Conservation (phyloP, 2,888 invertebrate genomes). For the Yponomeuta malinellus region DNA sequence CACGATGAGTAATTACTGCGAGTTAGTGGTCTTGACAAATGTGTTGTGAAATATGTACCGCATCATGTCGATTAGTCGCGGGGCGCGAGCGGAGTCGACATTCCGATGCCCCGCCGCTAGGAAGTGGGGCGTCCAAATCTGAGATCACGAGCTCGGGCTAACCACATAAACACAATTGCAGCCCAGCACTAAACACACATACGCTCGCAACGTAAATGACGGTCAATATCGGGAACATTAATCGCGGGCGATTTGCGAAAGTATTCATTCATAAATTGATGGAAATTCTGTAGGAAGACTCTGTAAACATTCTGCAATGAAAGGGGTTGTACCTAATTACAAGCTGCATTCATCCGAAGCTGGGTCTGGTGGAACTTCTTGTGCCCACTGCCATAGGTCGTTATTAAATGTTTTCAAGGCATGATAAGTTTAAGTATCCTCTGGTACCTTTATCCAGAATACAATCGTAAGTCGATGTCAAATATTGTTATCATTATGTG, state of each 20-base stretch:
- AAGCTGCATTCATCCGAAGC: neutral
- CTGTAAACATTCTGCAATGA: too few relatives aligned
- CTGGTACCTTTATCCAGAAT: constrained; percentile 40
- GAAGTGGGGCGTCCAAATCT: constrained; percentile 63
- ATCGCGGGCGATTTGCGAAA: constrained; percentile 14
- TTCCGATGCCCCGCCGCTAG: constrained; percentile 28
- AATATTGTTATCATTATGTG: constrained; percentile 68
- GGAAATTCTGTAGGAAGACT: neutral
- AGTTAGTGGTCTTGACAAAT: constrained; percentile 63
- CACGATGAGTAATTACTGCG: constrained; percentile 63
- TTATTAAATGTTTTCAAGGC: neutral
- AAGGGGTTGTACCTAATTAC: neutral
- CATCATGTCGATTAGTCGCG: constrained; percentile 24
- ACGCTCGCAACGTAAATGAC: constrained; percentile 1
- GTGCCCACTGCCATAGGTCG: neutral
- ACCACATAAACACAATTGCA: constrained; percentile 2
- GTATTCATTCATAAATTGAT: constrained; percentile 11
- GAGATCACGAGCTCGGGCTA: constrained; percentile 40
- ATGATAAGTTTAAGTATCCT: neutral
- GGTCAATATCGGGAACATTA: constrained; percentile 16
- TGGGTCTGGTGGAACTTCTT: neutral
- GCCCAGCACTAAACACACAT: constrained; percentile 1
- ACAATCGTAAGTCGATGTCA: constrained; percentile 61
- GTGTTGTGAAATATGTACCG: constrained; percentile 63
- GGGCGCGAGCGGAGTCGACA: constrained; percentile 25